Conservation (phyloP, 2,113 vertebrate species). For the Nothoprocta pentlandii region DNA sequence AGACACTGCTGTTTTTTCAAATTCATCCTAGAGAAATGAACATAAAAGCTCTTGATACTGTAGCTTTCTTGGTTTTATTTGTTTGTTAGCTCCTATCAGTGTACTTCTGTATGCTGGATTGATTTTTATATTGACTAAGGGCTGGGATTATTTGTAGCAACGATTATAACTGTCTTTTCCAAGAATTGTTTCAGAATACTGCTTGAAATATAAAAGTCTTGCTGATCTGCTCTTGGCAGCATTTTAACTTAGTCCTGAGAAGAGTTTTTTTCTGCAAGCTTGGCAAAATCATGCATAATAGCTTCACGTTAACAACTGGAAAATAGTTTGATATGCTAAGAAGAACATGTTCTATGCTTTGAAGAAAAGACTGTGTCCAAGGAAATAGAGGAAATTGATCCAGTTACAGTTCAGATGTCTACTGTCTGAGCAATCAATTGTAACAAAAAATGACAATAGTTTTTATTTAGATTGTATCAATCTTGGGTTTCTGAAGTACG, state of each 20-base stretch:
- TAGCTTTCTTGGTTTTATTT: neutral
- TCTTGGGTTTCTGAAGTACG: neutral
- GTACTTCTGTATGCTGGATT: neutral
- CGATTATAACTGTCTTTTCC: neutral
- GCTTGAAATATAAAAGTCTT: neutral
- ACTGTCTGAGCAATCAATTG: neutral
- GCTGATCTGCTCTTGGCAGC: neutral
- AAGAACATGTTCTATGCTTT: neutral
- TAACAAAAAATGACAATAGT: neutral
- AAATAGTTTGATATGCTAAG: neutral
- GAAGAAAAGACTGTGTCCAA: neutral
- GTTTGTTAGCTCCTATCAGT: neutral
- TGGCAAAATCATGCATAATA: neutral
- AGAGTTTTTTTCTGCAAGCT: neutral
- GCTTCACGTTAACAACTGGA: neutral
- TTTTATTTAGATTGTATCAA: neutral
- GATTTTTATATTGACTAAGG: neutral
- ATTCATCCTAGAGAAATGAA: neutral
- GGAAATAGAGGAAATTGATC: neutral
- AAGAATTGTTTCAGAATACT: neutral
- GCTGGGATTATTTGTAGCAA: neutral
- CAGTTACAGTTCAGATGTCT: neutral
- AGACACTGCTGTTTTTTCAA: neutral
- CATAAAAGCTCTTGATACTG: neutral
- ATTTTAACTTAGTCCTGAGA: neutral